Evolutionary conservation across 2,113 vertebrate species (phyloP), one percentile per base, ranked within the genome.

Genomic region (Sula dactylatra): DNA sequence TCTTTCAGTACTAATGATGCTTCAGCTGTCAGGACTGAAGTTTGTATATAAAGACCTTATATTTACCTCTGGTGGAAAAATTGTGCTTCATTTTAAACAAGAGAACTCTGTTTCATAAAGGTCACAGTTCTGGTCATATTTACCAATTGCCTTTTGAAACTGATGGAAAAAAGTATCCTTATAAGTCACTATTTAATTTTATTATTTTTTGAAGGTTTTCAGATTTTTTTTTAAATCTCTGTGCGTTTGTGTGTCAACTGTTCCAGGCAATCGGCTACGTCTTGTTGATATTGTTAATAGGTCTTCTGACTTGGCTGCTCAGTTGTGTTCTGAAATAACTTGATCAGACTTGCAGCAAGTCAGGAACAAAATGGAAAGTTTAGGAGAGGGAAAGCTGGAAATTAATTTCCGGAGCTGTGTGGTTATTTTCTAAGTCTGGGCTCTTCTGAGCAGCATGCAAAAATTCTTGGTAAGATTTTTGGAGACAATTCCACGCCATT

Each of bases 291-390:
- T 42, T 71, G 88, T 93, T 96, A 94, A 92, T 56, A 79, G 83
- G 80, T 82, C 88, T 92, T 97, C 86, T 91, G 93, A 92, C 88
- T 97, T 96, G 92, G 97, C 96, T 96, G 88, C 81, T 95, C 62
- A 36, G 69, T 29, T 87, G 70, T 49, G 78, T 25, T 96, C 92
- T 94, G 93, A 96, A 96, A 89, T 92, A 95, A 96, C 90, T 95
- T 36, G 5, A 91, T 94, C 77, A 87, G 83, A 65, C 94, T 82
- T 36, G 2, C 97, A 96, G 93, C 95, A 94, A 96, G 86, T 84
- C 65, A 72, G 89, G 78, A 91, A 84, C 86, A 82, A 94, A 97
- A 91, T 82, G 95, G 92, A 96, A 97, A 97, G 88, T 94, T 94
- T 87, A 79, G 88, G 64, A 88, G 83, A 92, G 61, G 64, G 92